Percentiles rank a stretch among this genome's conserved stretches.
Conservation (phyloP, 2,888 invertebrate genomes). For the Steinernema hermaphroditum region DNA sequence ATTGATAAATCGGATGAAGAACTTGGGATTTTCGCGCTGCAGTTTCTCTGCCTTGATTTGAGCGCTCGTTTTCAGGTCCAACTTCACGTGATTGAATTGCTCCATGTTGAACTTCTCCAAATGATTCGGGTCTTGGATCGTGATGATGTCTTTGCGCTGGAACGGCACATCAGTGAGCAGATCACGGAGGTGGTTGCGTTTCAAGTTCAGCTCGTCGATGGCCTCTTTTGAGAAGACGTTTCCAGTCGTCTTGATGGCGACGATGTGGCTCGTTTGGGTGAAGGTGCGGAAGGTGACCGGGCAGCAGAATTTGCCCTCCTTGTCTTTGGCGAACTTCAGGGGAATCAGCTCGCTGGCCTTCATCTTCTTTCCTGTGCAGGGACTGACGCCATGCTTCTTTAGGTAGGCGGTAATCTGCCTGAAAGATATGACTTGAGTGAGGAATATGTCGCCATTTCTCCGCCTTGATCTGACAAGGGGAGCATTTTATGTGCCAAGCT, state of each 20-base stretch:
- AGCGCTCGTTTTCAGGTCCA: conserved; percentile 83
- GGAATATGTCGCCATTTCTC: background rate
- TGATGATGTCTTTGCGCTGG: conserved; percentile 83
- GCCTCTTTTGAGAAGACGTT: conserved; percentile 90
- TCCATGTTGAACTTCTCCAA: conserved; percentile 91
- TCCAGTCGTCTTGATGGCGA: conserved; percentile 84
- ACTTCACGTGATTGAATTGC: conserved; percentile 87
- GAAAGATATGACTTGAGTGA: no score
- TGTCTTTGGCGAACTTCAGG: conserved; percentile 84
- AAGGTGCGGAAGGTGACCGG: conserved; percentile 72
- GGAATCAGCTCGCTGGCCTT: conserved; percentile 82
- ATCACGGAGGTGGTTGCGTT: conserved; percentile 88
- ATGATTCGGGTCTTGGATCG: conserved; percentile 80
- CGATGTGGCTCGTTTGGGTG: conserved; percentile 90
- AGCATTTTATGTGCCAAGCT: no score
- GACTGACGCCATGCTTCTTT: conserved; percentile 83
- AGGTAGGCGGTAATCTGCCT: conserved; percentile 63
- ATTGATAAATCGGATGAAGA: conserved; percentile 76
- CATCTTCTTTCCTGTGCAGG: conserved; percentile 85
- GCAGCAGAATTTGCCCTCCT: conserved; percentile 70
- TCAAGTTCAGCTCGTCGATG: conserved; percentile 81
- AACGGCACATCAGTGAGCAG: conserved; percentile 87
- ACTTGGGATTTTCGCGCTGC: conserved; percentile 48
- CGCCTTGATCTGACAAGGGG: no score
- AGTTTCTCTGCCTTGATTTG: conserved; percentile 68